Evolutionary conservation across 2,888 invertebrate species (phyloP).

Genomic region (Epirrita christyi): DNA sequence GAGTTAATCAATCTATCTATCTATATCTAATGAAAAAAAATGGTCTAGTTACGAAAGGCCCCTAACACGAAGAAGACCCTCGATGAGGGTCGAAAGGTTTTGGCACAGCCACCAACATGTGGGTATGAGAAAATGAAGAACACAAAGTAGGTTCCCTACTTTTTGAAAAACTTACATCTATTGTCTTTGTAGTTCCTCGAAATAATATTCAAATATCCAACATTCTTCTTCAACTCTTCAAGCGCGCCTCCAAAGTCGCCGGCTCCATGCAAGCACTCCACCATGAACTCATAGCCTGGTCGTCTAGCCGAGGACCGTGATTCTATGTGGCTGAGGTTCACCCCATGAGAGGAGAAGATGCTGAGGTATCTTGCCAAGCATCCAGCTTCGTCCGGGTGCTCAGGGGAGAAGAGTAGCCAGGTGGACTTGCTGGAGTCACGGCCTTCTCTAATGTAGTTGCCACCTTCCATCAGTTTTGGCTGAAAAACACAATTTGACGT

Average conservation of each 20-base stretch:
- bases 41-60: too few relatives aligned
- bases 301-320: slow-evolving; percentile 93
- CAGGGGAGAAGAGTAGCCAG: slow-evolving; percentile 94
- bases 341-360: slow-evolving; percentile 92
- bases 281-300: slow-evolving; percentile 96
- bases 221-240: slow-evolving; percentile 88
- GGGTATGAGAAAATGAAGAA: too few relatives aligned
- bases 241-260: slow-evolving; percentile 91
- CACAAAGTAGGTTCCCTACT: too few relatives aligned
- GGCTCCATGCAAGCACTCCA: slow-evolving; percentile 92
- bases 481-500: slow-evolving; percentile 52
- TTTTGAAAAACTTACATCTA: slow-evolving; percentile 84
- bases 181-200: slow-evolving; percentile 95
- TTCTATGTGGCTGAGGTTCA: slow-evolving; percentile 97
- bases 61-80: too few relatives aligned
- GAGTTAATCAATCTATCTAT: too few relatives aligned
- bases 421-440: slow-evolving; percentile 90
- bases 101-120: too few relatives aligned
- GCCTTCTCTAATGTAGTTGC: slow-evolving; percentile 93
- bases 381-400: slow-evolving; percentile 92
- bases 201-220: slow-evolving; percentile 93
- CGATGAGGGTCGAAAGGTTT: too few relatives aligned
- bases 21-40: too few relatives aligned
- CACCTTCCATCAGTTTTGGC: slow-evolving; percentile 92
- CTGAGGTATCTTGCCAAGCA: slow-evolving; percentile 94